phyloP scores from a whole-genome alignment of 2,113 vertebrate genomes.

The Salvator merianae region DNA sequence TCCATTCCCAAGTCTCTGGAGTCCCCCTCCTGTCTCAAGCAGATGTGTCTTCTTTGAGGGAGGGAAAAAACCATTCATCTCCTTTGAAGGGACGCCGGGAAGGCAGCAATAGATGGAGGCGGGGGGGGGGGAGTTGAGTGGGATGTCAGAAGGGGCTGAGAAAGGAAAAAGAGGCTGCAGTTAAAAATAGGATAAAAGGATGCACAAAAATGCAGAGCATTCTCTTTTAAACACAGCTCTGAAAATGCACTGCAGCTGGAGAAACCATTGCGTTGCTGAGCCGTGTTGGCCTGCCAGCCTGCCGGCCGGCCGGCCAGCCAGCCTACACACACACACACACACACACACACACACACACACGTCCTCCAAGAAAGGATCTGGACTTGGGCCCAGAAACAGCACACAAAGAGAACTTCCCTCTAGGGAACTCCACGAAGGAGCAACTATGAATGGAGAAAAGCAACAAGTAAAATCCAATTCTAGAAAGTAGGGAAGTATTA shows the following conservation, averaged over 20 bases:
- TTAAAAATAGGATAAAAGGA: conserved; percentile 86
- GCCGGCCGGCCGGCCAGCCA: no score
- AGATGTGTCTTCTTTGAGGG: conserved; percentile 65
- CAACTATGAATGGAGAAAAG: neutral
- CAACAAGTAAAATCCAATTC: neutral
- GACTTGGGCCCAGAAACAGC: conserved; percentile 64
- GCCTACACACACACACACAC: conserved; percentile 35
- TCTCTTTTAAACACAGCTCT: conserved; percentile 56
- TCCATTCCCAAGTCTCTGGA: conserved; percentile 14
- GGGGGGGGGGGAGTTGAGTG: conserved; percentile 59
- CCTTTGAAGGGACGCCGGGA: conserved; percentile 57
- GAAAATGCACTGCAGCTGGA: conserved; percentile 76
- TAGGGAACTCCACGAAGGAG: neutral
- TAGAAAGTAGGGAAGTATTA: neutral
- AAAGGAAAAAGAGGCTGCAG: conserved; percentile 72
- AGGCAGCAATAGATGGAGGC: conserved; percentile 53
- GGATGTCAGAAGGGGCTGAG: conserved; percentile 70
- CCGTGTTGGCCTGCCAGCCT: conserved; percentile 55
- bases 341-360: conserved; percentile 29
- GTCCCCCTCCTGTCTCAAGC: conserved; percentile 47
- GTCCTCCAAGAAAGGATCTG: conserved; percentile 58
- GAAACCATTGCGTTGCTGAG: conserved; percentile 64
- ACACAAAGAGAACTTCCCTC: conserved; percentile 52
- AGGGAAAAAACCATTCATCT: conserved; percentile 75
- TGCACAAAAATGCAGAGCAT: conserved; percentile 60